These are phyloP conservation scores for Hydropsyche tenuis DNA, from an alignment of 1,140 invertebrate species.

Conservation along the genomic window DNA sequence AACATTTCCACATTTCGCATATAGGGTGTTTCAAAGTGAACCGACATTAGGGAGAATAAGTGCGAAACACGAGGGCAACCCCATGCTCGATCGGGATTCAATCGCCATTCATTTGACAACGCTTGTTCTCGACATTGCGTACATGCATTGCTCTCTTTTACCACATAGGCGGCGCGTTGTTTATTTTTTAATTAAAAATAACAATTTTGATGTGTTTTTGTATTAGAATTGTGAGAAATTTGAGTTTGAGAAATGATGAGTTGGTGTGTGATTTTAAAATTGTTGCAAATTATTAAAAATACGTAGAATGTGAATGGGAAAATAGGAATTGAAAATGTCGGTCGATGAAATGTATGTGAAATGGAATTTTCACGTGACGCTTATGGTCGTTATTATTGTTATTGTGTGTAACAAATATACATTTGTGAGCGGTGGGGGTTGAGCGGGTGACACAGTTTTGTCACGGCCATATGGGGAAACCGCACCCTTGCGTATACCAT, in stretches of 20 bases:
- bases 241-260: too few species aligned
- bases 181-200: too few species aligned
- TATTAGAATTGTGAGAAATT: too few species aligned
- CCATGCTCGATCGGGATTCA: conserved; percentile 36
- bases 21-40: conserved; percentile 19
- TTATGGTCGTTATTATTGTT: conserved; percentile 45
- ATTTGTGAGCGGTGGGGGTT: conserved; percentile 25
- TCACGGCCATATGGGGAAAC: conserved; percentile 48
- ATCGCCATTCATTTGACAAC: conserved; percentile 48
- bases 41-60: conserved; percentile 25
- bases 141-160: neutral
- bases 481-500: conserved; percentile 45
- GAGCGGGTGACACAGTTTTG: conserved; percentile 36
- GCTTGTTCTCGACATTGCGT: conserved; percentile 46
- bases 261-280: too few species aligned
- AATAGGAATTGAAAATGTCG: too few species aligned
- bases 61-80: conserved; percentile 18
- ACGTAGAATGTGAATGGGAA: too few species aligned
- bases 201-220: too few species aligned
- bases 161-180: neutral
- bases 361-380: neutral
- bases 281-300: too few species aligned
- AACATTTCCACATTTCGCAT: neutral
- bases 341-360: too few species aligned
- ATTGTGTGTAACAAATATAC: conserved; percentile 49